phyloP scores from a whole-genome alignment of 2,797 vertebrate genomes.

The Mormyrops boulengeri region DNA sequence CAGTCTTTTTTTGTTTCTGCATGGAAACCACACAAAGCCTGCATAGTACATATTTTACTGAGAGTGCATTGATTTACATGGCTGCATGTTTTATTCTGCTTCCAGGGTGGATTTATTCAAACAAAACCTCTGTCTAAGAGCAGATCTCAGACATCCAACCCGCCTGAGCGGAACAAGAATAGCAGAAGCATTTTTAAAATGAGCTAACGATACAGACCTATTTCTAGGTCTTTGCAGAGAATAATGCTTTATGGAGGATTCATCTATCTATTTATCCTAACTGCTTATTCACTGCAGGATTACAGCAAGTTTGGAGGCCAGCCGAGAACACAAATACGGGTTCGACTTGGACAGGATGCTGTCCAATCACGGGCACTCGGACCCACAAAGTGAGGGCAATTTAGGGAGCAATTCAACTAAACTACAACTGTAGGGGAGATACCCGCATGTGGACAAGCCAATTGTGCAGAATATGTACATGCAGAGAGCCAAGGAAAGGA shows the following conservation, averaged over 20 bases:
- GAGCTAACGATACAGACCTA: neutral
- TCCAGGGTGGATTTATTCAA: neutral
- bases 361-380: neutral
- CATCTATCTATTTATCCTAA: neutral
- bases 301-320: neutral
- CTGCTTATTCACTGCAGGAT: neutral
- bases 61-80: neutral
- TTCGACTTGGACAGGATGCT: neutral
- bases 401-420: neutral
- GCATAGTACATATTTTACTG: conserved; percentile 9
- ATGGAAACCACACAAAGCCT: conserved; percentile 10
- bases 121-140: neutral
- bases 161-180: neutral
- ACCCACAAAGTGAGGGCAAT: neutral
- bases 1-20: conserved; percentile 4
- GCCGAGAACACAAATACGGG: neutral
- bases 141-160: neutral
- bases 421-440: neutral
- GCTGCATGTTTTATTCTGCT: neutral
- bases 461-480: neutral
- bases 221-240: neutral
- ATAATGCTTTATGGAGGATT: neutral
- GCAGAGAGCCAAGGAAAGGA: neutral
- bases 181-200: neutral
- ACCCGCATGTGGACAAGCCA: neutral